Base-by-base conservation (phyloP, 2,113 vertebrate genomes). In the Phylloscopus trochilus region DNA sequence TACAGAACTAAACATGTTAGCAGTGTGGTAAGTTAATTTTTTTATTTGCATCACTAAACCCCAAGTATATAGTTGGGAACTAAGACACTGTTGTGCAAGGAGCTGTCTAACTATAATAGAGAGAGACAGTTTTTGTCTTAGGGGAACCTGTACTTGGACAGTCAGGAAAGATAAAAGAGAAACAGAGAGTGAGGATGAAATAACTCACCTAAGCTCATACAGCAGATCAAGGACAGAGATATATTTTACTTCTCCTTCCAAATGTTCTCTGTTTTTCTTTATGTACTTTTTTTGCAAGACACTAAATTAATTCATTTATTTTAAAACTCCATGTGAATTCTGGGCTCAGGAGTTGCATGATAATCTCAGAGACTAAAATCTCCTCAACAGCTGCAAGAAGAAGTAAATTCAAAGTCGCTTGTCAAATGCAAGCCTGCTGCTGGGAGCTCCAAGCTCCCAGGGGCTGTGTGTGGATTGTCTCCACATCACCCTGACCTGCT, bases 391-490 rank as follows among this genome's bases (percentile, higher is more conserved):
- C 87, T 95, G 82, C 46, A 92, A 74, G 58, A 87, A 84, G 58
- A 81, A 92, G 74, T 82, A 85, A 95, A 95, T 91, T 89, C 70
- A 80, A 85, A 58, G 35, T 90, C 37, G 5, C 49, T 69, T 80
- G 51, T 92, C 81, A 91, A 85, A 89, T 14, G 6, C 23, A 73
- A 89, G 46, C 13, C 46, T 91, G 31, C 37, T 92, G 53, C 70
- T 87, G 91, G 51, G 81, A 9, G 1, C 53, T 43, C 19, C 6
- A 31, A 49, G 62, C 20, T 79, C 41, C 53, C 18, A 7, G 69
- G 69, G 53, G n/a, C 37, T 73, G 14, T 28, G 13, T 63, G 13
- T 73, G 53, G 26, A 49, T 95, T 90, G 12, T 89, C 24, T 94
- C 37, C 0, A 1, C 62, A 46, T 39, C 78, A 51, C 43, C 22